Evolutionary conservation across 2,113 vertebrate genomes (phyloP).

Genomic region (Crotalus tigris): DNA sequence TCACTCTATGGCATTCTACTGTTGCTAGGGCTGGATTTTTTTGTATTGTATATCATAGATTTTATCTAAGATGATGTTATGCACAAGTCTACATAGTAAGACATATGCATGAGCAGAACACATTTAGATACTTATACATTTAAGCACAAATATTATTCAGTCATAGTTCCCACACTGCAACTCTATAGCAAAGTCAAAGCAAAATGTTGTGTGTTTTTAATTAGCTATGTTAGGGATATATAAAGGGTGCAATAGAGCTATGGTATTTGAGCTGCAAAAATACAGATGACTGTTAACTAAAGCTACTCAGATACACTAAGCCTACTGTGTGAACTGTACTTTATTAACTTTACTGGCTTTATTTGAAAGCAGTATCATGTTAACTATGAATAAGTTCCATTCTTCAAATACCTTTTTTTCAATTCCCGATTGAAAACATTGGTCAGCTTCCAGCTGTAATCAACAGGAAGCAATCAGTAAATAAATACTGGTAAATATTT

Average conservation of each 20-base stretch:
- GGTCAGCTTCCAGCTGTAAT: not conserved
- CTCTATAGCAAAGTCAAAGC: not conserved
- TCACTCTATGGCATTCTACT: not conserved
- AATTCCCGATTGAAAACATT: not conserved
- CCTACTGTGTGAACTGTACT: not conserved
- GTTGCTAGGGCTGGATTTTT: not conserved
- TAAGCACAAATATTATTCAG: not conserved
- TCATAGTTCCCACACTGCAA: not conserved
- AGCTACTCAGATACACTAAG: not conserved
- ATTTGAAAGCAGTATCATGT: not conserved
- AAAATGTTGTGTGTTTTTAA: not conserved
- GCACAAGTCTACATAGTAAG: not conserved
- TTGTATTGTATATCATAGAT: not conserved
- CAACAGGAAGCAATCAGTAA: not conserved
- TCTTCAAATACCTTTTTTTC: not conserved
- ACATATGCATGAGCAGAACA: not conserved
- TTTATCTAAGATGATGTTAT: conserved; percentile 14
- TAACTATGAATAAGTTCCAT: not conserved
- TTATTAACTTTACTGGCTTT: not conserved
- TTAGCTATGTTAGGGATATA: not conserved
- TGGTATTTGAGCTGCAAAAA: not conserved
- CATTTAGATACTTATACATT: not conserved
- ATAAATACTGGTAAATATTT: not conserved
- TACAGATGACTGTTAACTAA: not conserved
- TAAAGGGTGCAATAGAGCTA: not conserved